phyloP scores from a whole-genome alignment of 1,140 invertebrate species.

The Thalassaphorura encarpata region DNA sequence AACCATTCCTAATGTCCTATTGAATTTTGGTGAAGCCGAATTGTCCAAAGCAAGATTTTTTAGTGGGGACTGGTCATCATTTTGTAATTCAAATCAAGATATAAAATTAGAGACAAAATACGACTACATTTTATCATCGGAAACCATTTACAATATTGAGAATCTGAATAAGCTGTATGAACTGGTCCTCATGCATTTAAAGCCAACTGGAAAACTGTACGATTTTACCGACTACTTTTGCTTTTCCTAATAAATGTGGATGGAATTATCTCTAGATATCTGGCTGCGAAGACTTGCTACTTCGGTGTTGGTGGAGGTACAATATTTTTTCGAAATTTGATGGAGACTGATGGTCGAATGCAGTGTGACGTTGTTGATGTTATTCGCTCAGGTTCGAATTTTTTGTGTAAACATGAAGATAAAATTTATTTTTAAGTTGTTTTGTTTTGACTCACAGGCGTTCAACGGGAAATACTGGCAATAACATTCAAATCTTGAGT shows the following conservation, averaged over 20 bases:
- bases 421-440: slow-evolving; percentile 2
- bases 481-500: slow-evolving; percentile 36
- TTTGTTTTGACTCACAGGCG: slow-evolving; percentile 37
- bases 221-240: background rate
- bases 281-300: slow-evolving; percentile 78
- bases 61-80: slow-evolving; percentile 67
- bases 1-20: slow-evolving; percentile 66
- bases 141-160: slow-evolving; percentile 78
- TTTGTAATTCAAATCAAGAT: slow-evolving; percentile 36
- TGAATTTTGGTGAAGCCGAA: slow-evolving; percentile 47
- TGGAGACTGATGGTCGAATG: slow-evolving; percentile 47
- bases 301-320: slow-evolving; percentile 81
- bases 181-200: slow-evolving; percentile 57
- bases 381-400: slow-evolving; percentile 45
- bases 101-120: slow-evolving; percentile 45
- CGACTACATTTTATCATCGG: slow-evolving; percentile 75
- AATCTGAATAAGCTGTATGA: slow-evolving; percentile 65
- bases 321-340: slow-evolving; percentile 42
- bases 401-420: slow-evolving; percentile 25
- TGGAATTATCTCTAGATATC: slow-evolving; percentile 40
- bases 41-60: slow-evolving; percentile 51
- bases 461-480: slow-evolving; percentile 42
- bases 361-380: slow-evolving; percentile 47
- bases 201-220: slow-evolving; percentile 50
- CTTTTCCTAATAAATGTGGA: slow-evolving; percentile 6